phyloP scores from a whole-genome alignment of 2,113 vertebrate genomes.

The Turnix velox region DNA sequence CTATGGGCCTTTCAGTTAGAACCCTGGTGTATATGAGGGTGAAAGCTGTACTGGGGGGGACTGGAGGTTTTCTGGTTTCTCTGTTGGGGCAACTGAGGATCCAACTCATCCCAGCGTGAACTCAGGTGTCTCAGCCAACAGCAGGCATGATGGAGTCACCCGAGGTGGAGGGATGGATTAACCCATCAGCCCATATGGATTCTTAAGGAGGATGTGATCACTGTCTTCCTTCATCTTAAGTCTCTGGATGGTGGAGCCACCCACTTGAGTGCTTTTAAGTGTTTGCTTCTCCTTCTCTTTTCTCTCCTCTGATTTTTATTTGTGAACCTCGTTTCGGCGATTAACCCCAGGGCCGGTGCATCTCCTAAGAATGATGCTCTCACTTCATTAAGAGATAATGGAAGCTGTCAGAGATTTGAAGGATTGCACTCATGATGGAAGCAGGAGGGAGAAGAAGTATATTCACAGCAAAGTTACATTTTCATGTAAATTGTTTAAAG shows the following conservation, averaged over 20 bases:
- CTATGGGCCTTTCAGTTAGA: neutral
- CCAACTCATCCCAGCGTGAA: too few species aligned
- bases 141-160: neutral
- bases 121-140: neutral
- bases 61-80: neutral
- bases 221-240: neutral
- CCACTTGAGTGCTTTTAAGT: neutral
- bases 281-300: neutral
- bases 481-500: conserved; percentile 70
- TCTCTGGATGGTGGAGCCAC: neutral
- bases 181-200: neutral
- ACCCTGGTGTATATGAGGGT: neutral
- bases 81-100: neutral
- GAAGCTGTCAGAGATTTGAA: conserved; percentile 62
- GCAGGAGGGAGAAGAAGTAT: conserved; percentile 42
- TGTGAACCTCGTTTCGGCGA: neutral
- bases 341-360: neutral
- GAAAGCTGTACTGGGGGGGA: neutral
- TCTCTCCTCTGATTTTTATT: conserved; percentile 37
- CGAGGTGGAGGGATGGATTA: neutral
- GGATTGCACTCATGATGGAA: conserved; percentile 40
- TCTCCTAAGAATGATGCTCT: conserved; percentile 45
- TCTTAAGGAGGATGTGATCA: neutral
- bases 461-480: conserved; percentile 55
- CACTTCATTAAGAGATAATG: conserved; percentile 68